Percentiles rank a stretch among this genome's conserved stretches.
phyloP scores from a whole-genome alignment of 2,797 vertebrate genomes.

The Alectoris magna region DNA sequence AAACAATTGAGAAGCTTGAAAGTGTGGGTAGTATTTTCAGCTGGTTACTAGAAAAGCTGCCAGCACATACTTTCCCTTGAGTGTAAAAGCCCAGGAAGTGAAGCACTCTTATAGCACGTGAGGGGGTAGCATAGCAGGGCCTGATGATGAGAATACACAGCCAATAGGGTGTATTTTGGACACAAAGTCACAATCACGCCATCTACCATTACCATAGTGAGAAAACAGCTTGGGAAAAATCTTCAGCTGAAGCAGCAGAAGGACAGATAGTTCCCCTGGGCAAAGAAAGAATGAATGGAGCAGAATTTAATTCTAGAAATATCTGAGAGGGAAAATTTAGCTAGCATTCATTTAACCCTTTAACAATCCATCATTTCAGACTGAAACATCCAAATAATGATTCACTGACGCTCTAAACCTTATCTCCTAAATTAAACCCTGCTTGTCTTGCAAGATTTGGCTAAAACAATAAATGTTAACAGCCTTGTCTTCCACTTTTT shows the following conservation, averaged over 20 bases:
- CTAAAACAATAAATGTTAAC: background rate
- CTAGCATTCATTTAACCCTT: background rate
- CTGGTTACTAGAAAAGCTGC: background rate
- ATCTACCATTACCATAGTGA: background rate
- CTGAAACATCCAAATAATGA: background rate
- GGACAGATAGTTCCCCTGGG: background rate
- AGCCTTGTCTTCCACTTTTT: background rate
- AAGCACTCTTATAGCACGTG: background rate
- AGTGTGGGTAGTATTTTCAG: background rate
- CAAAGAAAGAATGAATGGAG: background rate
- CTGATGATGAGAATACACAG: background rate
- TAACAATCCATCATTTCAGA: background rate
- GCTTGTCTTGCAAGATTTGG: background rate
- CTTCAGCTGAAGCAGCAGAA: conserved; percentile 16
- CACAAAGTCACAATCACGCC: background rate
- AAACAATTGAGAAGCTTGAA: background rate
- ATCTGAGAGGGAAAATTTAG: background rate
- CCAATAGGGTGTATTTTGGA: background rate
- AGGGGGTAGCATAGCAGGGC: background rate
- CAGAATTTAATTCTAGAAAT: conserved; percentile 22
- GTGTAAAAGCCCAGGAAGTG: background rate
- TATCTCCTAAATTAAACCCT: background rate
- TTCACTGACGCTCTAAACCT: background rate
- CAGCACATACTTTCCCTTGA: background rate
- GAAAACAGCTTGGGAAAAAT: conserved; percentile 26